These are phyloP conservation scores for Gallinago undulata DNA, from an alignment of 2,113 vertebrate genomes.

Conservation along the genomic window DNA sequence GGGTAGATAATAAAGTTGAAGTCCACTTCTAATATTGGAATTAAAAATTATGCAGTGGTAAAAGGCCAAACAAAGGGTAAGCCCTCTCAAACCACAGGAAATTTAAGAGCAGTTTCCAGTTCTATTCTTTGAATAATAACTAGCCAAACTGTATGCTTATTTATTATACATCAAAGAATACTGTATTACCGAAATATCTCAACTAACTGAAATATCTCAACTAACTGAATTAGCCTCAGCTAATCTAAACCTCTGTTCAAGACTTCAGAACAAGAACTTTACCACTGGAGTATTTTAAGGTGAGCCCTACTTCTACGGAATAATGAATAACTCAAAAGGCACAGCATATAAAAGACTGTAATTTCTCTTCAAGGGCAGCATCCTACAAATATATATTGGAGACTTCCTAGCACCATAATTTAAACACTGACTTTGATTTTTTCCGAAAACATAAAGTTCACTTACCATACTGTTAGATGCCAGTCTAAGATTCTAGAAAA, in stretches of 20 bases:
- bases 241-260: background rate
- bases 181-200: background rate
- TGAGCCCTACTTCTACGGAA: background rate
- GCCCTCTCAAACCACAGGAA: background rate
- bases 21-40: background rate
- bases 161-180: background rate
- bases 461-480: slow-evolving; percentile 85
- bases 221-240: background rate
- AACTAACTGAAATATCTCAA: background rate
- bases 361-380: background rate
- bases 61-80: background rate
- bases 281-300: background rate
- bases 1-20: background rate
- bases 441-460: background rate
- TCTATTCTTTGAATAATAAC: background rate
- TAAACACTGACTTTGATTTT: background rate
- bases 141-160: background rate
- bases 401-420: background rate
- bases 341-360: background rate
- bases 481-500: slow-evolving; percentile 89
- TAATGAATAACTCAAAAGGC: background rate
- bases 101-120: background rate
- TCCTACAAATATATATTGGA: background rate
- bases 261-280: background rate
- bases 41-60: background rate